Percentiles rank a stretch among this genome's conserved stretches.
phyloP scores from a whole-genome alignment of 2,113 vertebrate species.

The Dinomys branickii region DNA sequence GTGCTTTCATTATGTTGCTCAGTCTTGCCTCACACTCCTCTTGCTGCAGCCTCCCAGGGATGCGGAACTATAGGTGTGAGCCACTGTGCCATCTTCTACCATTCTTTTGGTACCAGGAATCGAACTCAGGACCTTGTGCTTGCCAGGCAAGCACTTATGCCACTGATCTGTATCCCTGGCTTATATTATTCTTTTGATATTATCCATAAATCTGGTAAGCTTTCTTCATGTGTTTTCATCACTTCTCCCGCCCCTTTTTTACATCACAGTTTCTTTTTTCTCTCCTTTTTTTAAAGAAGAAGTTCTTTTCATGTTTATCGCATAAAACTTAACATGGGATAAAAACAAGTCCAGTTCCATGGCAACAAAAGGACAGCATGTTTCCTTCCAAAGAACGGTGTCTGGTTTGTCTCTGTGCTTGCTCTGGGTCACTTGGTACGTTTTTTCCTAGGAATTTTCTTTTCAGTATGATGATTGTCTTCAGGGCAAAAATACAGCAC shows the following conservation, averaged over 20 bases:
- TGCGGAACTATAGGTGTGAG: neutral
- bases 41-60: neutral
- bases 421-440: neutral
- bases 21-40: neutral
- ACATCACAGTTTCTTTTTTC: neutral
- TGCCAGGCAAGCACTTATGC: no score
- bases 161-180: no score
- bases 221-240: no score
- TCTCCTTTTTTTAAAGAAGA: slow-evolving; percentile 40
- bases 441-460: neutral
- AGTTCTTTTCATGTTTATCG: slow-evolving; percentile 71
- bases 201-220: no score
- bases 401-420: neutral
- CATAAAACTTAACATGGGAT: slow-evolving; percentile 23
- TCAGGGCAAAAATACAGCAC: neutral
- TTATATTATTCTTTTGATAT: no score
- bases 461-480: slow-evolving; percentile 54
- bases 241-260: neutral
- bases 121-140: no score
- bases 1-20: neutral
- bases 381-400: neutral
- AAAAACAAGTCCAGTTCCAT: neutral
- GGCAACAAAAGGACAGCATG: neutral
- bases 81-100: neutral
- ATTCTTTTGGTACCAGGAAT: neutral